These are phyloP conservation scores for Xiphydria camelus DNA, from an alignment of 2,888 invertebrate species.

Conservation along the genomic window DNA sequence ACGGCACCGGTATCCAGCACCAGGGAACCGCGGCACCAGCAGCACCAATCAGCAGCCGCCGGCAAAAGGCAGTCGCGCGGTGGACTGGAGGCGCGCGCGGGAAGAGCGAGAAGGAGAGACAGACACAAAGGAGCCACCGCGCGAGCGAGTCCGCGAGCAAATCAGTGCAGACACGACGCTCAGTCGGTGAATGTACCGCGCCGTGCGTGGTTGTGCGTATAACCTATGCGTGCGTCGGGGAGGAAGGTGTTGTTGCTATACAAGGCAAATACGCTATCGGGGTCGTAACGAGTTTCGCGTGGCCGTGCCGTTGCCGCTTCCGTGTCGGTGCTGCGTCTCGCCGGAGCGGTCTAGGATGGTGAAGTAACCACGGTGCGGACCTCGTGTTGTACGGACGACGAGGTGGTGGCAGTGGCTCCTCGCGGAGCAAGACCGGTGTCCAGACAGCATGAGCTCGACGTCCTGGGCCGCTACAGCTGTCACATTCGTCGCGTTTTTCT, in stretches of 20 bases:
- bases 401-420: too few relatives aligned
- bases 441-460: too few relatives aligned
- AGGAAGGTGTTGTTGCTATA: too few relatives aligned
- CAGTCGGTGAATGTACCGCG: constrained; percentile 33
- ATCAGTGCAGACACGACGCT: constrained; percentile 17
- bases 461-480: too few relatives aligned
- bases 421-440: too few relatives aligned
- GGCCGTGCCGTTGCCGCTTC: constrained; percentile 4
- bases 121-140: constrained; percentile 11
- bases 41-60: constrained; percentile 22
- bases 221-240: too few relatives aligned
- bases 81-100: constrained; percentile 4
- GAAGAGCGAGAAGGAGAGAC: constrained; percentile 13
- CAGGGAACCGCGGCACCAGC: constrained; percentile 7
- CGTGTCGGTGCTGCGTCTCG: constrained; percentile 7
- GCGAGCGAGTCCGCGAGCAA: constrained; percentile 19
- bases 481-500: constrained; percentile 15
- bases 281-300: background rate
- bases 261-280: background rate
- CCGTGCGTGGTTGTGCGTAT: constrained; percentile 16
- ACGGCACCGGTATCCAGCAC: constrained; percentile 24
- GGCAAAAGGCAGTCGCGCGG: constrained; percentile 11
- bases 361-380: too few relatives aligned
- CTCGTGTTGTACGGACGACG: too few relatives aligned
- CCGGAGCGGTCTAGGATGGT: too few relatives aligned